Evolutionary conservation across 2,888 invertebrate genomes (phyloP), one percentile per base, ranked within the genome.

Genomic region (Rhagonycha fulva): DNA sequence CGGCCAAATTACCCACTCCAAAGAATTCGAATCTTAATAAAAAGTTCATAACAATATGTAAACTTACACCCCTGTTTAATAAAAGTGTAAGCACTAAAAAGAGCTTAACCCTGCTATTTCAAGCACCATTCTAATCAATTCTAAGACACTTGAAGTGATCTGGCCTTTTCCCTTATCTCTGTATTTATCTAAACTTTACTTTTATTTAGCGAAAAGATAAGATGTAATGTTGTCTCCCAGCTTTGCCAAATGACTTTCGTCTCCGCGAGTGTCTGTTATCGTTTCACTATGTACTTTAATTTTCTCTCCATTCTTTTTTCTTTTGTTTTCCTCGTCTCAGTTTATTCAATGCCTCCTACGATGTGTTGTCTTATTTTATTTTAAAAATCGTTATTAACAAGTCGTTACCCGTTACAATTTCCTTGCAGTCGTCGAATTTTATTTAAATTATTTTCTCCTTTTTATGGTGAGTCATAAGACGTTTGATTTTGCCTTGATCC

Each of bases 41-140:
- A 24, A 66, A 66, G 69, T 63, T 77, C 62, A 77, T 74, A 77
- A 74, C 69, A 71, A 74, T 77, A 77, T 77, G 76, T 74, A 74
- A 77, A 72, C 62, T 73, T 72, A 28, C 71, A 73, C 79, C 80
- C 77, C 77, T 79, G 82, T 84, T 84, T 84, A 83, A 84, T 84
- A 84, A 84, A 84, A 84, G 80, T 83, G 82, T 78, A 82, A 81
- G 81, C 79, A 78, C 79, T 80, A 82, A 82, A 82, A 84, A 78
- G 78, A 82, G 83, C 84, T 86, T 86, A 85, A 85, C 85, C 86
- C 84, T 84, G 80, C 84, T 83, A 84, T 85, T 86, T 83, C 80
- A 82, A 82, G 82, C 82, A 82, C 83, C 85, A 85, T 88, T 88
- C 86, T 87, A 88, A 88, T 88, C 87, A 88, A 88, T 88, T 87